Evolutionary conservation across 2,113 vertebrate genomes (phyloP), one percentile per base, ranked within the genome.

Genomic region (Erythrolamprus reginae): DNA sequence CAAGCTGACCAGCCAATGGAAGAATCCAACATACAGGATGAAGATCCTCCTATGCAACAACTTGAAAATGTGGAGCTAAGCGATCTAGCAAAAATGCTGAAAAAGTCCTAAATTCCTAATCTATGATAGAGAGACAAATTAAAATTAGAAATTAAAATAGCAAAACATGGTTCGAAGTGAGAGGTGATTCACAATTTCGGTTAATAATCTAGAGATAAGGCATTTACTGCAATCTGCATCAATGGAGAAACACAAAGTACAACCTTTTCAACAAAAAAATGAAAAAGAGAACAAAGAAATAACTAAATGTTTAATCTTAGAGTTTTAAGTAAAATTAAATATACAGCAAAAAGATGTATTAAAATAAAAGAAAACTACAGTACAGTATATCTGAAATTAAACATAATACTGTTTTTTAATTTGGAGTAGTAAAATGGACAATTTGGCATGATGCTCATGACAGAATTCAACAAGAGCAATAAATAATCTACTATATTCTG

Each of bases 301-400:
- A 33, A 88, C 45, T 38, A 91, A 90, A 88, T 88, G 77, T 91
- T 91, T 48, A n/a, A 87, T 56, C 17, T 92, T 55, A 92, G 42
- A 92, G 4, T 1, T 0, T 0, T 28, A 82, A 51, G 58, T 88
- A 94, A 90, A 84, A 5, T 48, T 56, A 84, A 89, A 84, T 33
- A 3, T 90, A 52, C 28, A 28, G 13, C n/a, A 50, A 13, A 50
- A 7, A 12, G 26, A 7, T 42, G 38, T 51, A 47, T 23, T 51
- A 15, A 50, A 61, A 12, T 61, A 21, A 53, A 15, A 52, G 23
- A 47, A 84, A 26, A 38, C 28, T n/a, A 65, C 28, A 65, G 4
- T n/a, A 65, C 28, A 65, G 4, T 45, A 55, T n/a, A 61, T 53
- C 90, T 91, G 85, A 90, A 94, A 92, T 89, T 93, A 90, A 51